A percentile compares a stretch with the other conserved stretches of the same genome.
Evolutionary conservation across 2,113 vertebrate genomes (phyloP).

Genomic region (Uropsilus gracilis): DNA sequence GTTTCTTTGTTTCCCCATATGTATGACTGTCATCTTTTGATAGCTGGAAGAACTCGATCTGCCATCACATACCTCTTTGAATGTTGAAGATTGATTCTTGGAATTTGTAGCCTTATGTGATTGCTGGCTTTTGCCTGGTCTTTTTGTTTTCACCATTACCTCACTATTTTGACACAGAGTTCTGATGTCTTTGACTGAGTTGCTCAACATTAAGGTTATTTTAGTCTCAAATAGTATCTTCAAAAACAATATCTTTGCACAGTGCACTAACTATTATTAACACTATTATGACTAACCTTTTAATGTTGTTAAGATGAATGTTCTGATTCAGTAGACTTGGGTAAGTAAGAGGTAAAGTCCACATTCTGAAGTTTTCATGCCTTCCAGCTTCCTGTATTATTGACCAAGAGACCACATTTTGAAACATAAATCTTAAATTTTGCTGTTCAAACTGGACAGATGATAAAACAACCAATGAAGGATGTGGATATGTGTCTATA

Average conservation of each 20-base stretch:
- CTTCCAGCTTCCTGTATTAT: too few relatives aligned
- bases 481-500: not conserved
- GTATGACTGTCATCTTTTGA: not conserved
- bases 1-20: not conserved
- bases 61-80: rapidly evolving
- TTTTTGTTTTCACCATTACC: not conserved
- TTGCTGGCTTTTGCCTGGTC: not conserved
- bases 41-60: not conserved
- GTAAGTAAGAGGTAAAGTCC: not conserved
- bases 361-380: not conserved
- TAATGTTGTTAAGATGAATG: not conserved
- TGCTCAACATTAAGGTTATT: not conserved
- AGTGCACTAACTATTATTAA: not conserved
- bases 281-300: not conserved
- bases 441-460: not conserved
- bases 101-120: not conserved
- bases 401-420: not conserved
- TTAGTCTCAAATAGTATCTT: too few relatives aligned
- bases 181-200: not conserved
- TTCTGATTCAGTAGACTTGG: not conserved
- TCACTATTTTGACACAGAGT: rapidly evolving
- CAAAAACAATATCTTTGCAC: not conserved
- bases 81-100: not conserved
- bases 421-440: not conserved
- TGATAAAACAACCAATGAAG: not conserved